Percentiles rank a stretch among this genome's conserved stretches.
Conservation (phyloP, 35 echinoderm and acorn worm species). For the Heliocidaris tuberculata region DNA sequence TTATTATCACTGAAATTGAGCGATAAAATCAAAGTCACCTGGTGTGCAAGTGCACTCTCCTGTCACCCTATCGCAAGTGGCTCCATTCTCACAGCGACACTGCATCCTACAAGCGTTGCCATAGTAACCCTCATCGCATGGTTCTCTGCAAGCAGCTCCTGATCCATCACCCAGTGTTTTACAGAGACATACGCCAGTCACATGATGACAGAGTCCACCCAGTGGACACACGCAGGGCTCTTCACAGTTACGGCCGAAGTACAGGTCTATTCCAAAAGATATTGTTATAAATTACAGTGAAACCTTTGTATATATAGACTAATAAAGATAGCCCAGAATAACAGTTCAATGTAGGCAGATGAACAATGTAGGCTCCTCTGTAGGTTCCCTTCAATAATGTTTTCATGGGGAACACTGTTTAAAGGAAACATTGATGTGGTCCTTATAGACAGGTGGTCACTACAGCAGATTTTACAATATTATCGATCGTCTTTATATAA, state of each 20-base stretch:
- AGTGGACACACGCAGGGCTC: constrained; percentile 60
- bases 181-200: constrained; percentile 70
- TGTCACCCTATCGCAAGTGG: constrained; percentile 61
- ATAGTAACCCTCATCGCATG: constrained; percentile 65
- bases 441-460: background rate
- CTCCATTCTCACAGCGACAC: constrained; percentile 75
- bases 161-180: constrained; percentile 51
- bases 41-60: constrained; percentile 64
- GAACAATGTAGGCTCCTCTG: too few relatives aligned
- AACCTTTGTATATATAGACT: background rate
- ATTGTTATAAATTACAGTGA: background rate
- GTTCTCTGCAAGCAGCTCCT: constrained; percentile 50
- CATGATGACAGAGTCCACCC: constrained; percentile 63
- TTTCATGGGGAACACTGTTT: background rate
- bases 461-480: too few relatives aligned
- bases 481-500: background rate
- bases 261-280: background rate
- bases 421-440: background rate
- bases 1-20: too few relatives aligned
- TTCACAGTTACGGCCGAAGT: background rate
- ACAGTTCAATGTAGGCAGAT: background rate
- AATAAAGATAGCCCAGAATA: background rate
- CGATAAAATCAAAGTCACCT: constrained; percentile 35
- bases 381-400: background rate
- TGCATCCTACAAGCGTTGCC: constrained; percentile 62